Evolutionary conservation across 1,140 invertebrate species (phyloP), one percentile per base, ranked within the genome.

Genomic region (Melitaea cinxia): DNA sequence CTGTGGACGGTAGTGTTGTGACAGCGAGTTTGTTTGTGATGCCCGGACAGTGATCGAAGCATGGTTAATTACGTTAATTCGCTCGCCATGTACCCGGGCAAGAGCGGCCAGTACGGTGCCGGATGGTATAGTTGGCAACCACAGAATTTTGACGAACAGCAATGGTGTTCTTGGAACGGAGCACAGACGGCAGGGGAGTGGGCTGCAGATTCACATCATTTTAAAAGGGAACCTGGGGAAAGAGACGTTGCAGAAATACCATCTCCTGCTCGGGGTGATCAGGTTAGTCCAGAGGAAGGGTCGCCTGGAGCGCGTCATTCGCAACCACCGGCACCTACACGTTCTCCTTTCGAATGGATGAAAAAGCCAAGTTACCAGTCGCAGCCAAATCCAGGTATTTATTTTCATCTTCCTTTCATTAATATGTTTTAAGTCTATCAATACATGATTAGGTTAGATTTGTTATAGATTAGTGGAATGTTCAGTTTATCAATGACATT

Each of bases 261-360:
- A 9, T 93, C 92, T 0, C 91, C 93, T 7, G 94, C 93, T 45
- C 92, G 92, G 0, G 94, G 94, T 68, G 94, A 95, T 68, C 87
- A 94, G 68, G 94, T 94, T 28, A 95, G 94, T 78, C 94, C 94
- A 0, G 92, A 93, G 12, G 92, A 91, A 62, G 90, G 91, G 17
- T 91, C 88, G 4, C 87, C 81, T 1, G 90, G 88, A 3, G 89
- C 91, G 4, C 66, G 89, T 50, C 88, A 91, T 0, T 89, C 91
- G 19, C 91, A 92, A 66, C 79, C 83, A 77, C 95, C 96, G 12
- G 91, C 93, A 5, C 94, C 94, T 1, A 93, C 93, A 12, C 91
- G 95, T 12, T 96, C 95, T 54, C 96, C 96, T 0, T 97, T 94
- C 80, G 96, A 97, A 69, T 98, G 96, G 96, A 97, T 98, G 94